Percentiles rank a stretch among this genome's conserved stretches.
phyloP scores from a whole-genome alignment of 2,888 invertebrate species.

The Diarsia mendica region DNA sequence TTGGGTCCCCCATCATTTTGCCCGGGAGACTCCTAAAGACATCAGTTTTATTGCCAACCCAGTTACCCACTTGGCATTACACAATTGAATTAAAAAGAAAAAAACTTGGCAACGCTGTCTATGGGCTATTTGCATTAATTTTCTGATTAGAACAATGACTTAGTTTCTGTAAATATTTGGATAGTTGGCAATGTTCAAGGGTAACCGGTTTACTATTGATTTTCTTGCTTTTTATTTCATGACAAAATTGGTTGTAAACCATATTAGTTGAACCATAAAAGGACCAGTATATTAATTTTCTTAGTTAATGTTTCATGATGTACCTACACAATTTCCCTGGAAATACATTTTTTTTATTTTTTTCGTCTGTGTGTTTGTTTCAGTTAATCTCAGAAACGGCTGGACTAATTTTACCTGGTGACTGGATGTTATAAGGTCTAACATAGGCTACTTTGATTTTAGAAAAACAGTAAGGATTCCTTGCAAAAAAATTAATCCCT shows the following conservation, averaged over 20 bases:
- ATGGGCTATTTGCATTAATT: constrained; percentile 38
- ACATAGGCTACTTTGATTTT: no score
- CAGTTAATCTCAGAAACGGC: no score
- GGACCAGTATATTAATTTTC: no score
- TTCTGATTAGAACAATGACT: constrained; percentile 32
- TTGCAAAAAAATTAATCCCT: no score
- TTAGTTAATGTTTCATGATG: no score
- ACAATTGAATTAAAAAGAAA: constrained; percentile 38
- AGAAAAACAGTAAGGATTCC: no score
- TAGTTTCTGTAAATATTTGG: constrained; percentile 15
- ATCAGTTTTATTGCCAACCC: constrained; percentile 34
- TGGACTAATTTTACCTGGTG: no score
- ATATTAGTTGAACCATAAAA: no score
- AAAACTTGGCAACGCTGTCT: constrained; percentile 31
- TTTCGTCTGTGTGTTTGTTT: no score
- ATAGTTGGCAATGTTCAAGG: constrained; percentile 21
- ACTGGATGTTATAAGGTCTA: no score
- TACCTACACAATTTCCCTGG: no score
- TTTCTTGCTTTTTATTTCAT: constrained; percentile 2
- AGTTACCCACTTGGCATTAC: constrained; percentile 21
- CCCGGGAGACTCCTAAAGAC: constrained; percentile 36
- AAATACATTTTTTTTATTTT: no score
- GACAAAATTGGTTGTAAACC: not conserved
- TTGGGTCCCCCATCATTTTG: not conserved
- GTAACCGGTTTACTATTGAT: not conserved